Evolutionary conservation across 2,888 invertebrate genomes (phyloP), one percentile per base, ranked within the genome.

Genomic region (Apotomis betuletana): DNA sequence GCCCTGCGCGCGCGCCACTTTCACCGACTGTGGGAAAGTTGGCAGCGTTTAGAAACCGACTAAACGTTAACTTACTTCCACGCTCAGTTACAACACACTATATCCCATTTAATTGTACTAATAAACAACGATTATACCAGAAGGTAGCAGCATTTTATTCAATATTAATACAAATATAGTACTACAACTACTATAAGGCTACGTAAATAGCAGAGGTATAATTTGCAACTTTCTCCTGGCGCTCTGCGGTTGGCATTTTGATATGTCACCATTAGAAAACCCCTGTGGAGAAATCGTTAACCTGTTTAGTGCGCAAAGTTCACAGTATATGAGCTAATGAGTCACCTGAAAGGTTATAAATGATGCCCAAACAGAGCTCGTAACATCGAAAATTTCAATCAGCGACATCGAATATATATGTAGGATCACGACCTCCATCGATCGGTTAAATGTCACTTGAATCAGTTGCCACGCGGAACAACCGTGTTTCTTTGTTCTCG

Each of bases 11-110:
- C 83, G 84, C 85, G 86, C 85, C 85, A 92, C 92, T 92, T 92
- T 92, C 92, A 88, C 92, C 91, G 80, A 79, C 82, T 84, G 85
- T 86, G 90, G 85, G 92, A 92, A 92, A 92, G 92, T 89, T 84
- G 87, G 85, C 85, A 85, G 85, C 86, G 85, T 87, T 89, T 90
- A 91, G 89, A 90, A 89, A 88, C 83, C 82, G 81, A 84, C 83
- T 82, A 83, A 80, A 83, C 86, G 82, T 86, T 86, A 84, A 85
- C 82, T 84, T 81, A 83, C 55, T 85, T 73, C 75, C 71, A 68
- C 57, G 74, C 67, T 73, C 36, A 67, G 63, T 63, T 67, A 64
- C 60, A 46, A 61, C 62, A 52, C 54, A 72, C 62, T 58, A 60
- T 63, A 55, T 60, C 38, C 67, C 57, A 62, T 58, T 71, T 49